Base-by-base conservation (phyloP, 2,113 vertebrate genomes). In the Neogale vison region DNA sequence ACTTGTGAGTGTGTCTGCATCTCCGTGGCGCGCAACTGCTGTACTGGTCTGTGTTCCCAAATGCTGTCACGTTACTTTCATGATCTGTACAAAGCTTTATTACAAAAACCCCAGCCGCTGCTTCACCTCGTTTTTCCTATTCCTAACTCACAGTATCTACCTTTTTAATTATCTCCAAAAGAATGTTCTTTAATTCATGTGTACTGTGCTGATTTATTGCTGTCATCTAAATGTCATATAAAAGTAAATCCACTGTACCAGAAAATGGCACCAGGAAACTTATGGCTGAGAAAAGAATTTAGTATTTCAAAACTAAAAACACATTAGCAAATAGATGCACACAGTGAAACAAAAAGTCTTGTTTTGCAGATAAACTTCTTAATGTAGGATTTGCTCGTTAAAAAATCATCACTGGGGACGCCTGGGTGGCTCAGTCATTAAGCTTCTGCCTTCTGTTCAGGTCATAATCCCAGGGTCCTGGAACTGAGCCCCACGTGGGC, bases 221-320 rank as follows among this genome's bases (percentile, higher is more conserved):
- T 52, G 7, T 52, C 26, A 13, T 20, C 72, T 42, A 39, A 80
- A n/a, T 87, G 39, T 36, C 63, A 6, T 4, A 9, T n/a, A 12
- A 81, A 92, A 94, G 80, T 57, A 55, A 97, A 85, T 59, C 36
- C 24, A 52, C 26, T 15, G 26, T 36, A 42, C 3, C 59, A 93
- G 63, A 93, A 69, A 67, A 52, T 50, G 36, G 29, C 39, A 72
- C 52, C 23, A 65, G 26, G 39, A 18, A 84, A 77, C 21, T 23
- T 84, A 57, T 45, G 80, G 14, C 9, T 74, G 26, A 55, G 21
- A n/a, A 76, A 96, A 36, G 29, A 82, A 81, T 84, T 85, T n/a
- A 69, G 13, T 52, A 52, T 89, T 85, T 88, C 59, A 91, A 95
- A 90, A 17, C 6, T 39, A 76, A 89, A 85, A 84, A 71, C 47